A percentile compares a stretch with the other conserved stretches of the same genome.
Evolutionary conservation across 1,140 invertebrate genomes (phyloP).

Genomic region (Ooceraea biroi): DNA sequence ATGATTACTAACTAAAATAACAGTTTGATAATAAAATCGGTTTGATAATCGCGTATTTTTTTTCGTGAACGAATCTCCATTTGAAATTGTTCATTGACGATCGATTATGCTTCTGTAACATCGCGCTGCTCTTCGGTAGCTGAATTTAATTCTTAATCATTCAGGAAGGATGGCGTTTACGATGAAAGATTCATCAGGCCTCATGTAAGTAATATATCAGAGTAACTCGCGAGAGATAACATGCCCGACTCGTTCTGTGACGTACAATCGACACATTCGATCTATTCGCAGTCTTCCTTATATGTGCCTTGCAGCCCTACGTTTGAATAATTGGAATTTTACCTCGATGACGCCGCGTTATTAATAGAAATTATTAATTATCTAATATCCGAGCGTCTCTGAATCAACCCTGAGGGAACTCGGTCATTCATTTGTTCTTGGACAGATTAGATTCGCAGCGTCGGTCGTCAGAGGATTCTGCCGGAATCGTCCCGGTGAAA

Average conservation of each 20-base stretch:
- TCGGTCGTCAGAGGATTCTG: too few species aligned
- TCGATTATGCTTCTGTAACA: neutral
- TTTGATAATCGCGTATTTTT: slow-evolving; percentile 27
- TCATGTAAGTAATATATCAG: slow-evolving; percentile 46
- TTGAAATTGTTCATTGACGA: slow-evolving; percentile 13
- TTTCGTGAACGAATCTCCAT: slow-evolving; percentile 22
- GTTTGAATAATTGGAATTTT: too few species aligned
- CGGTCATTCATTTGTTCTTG: neutral
- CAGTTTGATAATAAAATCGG: too few species aligned
- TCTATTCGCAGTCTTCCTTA: neutral
- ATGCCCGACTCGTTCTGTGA: slow-evolving; percentile 31
- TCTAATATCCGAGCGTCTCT: neutral
- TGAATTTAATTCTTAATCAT: slow-evolving; percentile 25
- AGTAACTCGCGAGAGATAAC: slow-evolving; percentile 37
- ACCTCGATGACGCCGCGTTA: neutral
- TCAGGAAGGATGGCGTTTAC: slow-evolving; percentile 33
- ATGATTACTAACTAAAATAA: too few species aligned
- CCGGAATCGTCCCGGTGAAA: slow-evolving; percentile 8
- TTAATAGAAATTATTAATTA: slow-evolving; percentile 29
- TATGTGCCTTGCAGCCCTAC: neutral
- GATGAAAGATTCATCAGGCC: slow-evolving; percentile 55
- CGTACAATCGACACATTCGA: slow-evolving; percentile 11
- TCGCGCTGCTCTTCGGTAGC: neutral
- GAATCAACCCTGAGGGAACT: neutral
- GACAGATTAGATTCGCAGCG: neutral